A percentile compares a stretch with the other conserved stretches of the same genome.
These are phyloP conservation scores for Scaptomyza pallida DNA, from an alignment of 1,140 invertebrate species.

Conservation along the genomic window DNA sequence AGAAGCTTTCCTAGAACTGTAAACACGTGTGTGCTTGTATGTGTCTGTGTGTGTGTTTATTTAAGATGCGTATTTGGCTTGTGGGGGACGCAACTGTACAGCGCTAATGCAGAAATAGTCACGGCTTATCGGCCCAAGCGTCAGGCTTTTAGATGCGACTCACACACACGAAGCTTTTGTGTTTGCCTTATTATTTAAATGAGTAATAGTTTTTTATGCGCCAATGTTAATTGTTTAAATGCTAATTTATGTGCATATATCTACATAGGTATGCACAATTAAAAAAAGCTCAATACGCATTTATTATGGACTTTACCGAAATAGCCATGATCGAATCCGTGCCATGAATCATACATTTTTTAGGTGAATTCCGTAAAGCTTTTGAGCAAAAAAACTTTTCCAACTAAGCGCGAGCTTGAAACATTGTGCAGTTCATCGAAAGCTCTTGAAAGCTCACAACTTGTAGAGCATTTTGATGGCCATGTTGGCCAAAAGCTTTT, in stretches of 20 bases:
- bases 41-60: not conserved
- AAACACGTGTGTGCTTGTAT: not conserved
- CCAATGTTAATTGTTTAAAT: not conserved
- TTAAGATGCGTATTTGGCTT: not conserved
- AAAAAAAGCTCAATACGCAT: constrained; percentile 1
- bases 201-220: not conserved
- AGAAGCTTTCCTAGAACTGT: constrained; percentile 9
- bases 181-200: constrained; percentile 4
- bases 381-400: constrained; percentile 1
- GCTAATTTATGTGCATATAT: not conserved
- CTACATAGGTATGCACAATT: not conserved
- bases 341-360: constrained; percentile 22
- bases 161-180: not conserved
- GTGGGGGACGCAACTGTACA: constrained; percentile 34
- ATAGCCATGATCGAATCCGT: constrained; percentile 35
- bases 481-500: constrained; percentile 26
- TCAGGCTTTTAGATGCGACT: not conserved
- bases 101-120: constrained; percentile 14
- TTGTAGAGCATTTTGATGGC: constrained; percentile 20
- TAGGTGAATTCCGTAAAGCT: constrained; percentile 5
- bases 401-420: constrained; percentile 18
- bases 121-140: constrained; percentile 28
- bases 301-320: constrained; percentile 5
- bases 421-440: not conserved
- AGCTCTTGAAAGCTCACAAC: constrained; percentile 22